Conservation (phyloP, 2,888 invertebrate species). For the Muscina levida region DNA sequence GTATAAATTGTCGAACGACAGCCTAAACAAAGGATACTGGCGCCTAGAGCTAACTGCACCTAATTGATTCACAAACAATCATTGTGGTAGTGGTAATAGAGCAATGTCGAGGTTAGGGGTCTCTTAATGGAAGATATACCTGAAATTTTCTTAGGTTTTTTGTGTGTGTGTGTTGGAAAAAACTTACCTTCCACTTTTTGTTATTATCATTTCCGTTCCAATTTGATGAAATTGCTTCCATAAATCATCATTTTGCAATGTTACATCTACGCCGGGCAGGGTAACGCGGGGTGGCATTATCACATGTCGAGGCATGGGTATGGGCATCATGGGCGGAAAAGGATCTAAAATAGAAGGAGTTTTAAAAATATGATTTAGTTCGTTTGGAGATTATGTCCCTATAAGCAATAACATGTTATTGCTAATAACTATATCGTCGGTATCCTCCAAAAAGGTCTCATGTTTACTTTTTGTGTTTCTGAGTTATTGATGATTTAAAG, state of each 20-base stretch:
- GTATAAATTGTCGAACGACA: conserved; percentile 25
- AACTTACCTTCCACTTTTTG: conserved; percentile 89
- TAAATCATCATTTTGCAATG: conserved; percentile 85
- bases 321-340: conserved; percentile 78
- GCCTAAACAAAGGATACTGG: conserved; percentile 61
- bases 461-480: too few species aligned
- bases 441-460: too few species aligned
- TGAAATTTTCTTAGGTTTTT: too few species aligned
- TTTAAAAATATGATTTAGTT: too few species aligned
- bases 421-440: too few species aligned
- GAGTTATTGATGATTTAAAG: too few species aligned
- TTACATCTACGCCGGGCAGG: conserved; percentile 81
- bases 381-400: too few species aligned
- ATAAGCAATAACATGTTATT: too few species aligned
- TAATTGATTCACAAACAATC: conserved; percentile 52
- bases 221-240: conserved; percentile 88
- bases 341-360: conserved; percentile 78
- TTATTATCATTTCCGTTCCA: conserved; percentile 91
- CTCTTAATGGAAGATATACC: too few species aligned
- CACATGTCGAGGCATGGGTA: conserved; percentile 77
- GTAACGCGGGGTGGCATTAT: conserved; percentile 78
- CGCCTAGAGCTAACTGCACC: conserved; percentile 57
- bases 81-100: too few species aligned
- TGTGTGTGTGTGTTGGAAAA: not conserved
- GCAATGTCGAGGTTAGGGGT: too few species aligned